These are phyloP conservation scores for Pachyuromys duprasi DNA, from an alignment of 2,797 vertebrate species.

Conservation along the genomic window DNA sequence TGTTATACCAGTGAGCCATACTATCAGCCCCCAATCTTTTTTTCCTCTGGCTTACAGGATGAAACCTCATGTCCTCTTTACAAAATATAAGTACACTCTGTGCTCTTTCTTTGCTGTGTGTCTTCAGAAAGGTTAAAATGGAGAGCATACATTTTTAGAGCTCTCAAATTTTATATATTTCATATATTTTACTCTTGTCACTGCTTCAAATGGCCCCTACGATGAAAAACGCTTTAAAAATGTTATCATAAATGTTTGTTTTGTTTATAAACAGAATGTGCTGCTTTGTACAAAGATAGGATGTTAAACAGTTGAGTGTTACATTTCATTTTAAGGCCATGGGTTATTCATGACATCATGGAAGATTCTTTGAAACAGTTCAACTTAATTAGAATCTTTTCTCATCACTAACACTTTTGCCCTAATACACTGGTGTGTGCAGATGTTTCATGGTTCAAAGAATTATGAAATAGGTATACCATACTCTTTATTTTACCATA, in stretches of 20 bases:
- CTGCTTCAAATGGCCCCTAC: slow-evolving; percentile 29
- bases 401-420: not conserved
- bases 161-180: slow-evolving; percentile 62
- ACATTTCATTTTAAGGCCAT: slow-evolving; percentile 47
- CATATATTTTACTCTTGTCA: slow-evolving; percentile 52
- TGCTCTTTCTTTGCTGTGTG: slow-evolving; percentile 56
- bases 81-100: not conserved
- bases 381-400: slow-evolving; percentile 52
- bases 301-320: slow-evolving; percentile 51
- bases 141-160: not conserved
- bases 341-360: not conserved
- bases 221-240: slow-evolving; percentile 13
- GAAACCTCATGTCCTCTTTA: slow-evolving; percentile 49
- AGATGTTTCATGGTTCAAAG: slow-evolving; percentile 29
- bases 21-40: not conserved
- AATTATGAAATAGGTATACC: slow-evolving; percentile 28
- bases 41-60: not conserved
- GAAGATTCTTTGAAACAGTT: slow-evolving; percentile 33
- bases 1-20: not conserved
- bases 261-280: slow-evolving; percentile 58
- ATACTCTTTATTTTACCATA: slow-evolving; percentile 28
- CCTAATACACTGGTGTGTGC: not conserved
- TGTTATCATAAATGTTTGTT: slow-evolving; percentile 38
- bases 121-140: slow-evolving; percentile 55
- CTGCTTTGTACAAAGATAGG: slow-evolving; percentile 34